Evolutionary conservation across 1,140 invertebrate species (phyloP).

Genomic region (Nilaparvata lugens): DNA sequence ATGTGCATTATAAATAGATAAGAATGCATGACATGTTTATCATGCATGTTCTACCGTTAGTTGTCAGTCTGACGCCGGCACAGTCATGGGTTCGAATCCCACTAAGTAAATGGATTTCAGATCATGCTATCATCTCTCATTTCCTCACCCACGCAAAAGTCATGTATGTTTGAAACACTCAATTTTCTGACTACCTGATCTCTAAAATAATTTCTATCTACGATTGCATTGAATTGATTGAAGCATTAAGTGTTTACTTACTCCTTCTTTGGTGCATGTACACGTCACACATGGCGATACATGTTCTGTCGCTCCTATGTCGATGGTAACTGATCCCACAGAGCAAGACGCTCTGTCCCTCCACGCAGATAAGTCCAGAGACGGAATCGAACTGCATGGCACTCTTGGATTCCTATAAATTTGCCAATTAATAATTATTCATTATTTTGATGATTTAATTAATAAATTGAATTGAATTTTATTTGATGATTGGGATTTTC

Average conservation of each 20-base stretch:
- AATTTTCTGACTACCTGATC: not conserved
- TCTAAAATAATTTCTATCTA: not conserved
- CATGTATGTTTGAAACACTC: not conserved
- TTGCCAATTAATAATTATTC: no score
- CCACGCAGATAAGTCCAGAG: constrained; percentile 40
- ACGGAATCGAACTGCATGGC: constrained; percentile 36
- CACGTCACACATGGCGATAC: constrained; percentile 50
- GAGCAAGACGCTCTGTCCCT: constrained; percentile 39
- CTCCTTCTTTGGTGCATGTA: constrained; percentile 53
- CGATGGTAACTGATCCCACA: constrained; percentile 37
- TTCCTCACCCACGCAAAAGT: not conserved
- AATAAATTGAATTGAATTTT: no score
- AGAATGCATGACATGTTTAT: no score
- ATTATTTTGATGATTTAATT: no score
- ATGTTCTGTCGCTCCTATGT: constrained; percentile 41
- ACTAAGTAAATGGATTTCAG: no score
- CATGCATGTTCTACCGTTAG: no score
- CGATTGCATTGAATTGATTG: not conserved
- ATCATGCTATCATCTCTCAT: no score
- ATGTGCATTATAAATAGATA: no score
- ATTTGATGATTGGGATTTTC: no score
- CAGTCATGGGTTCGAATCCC: no score
- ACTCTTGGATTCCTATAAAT: constrained; percentile 42
- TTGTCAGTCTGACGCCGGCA: no score
- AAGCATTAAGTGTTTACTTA: constrained; percentile 28